Conservation (phyloP, 2,888 invertebrate species). For the Microctonus aethiopoides region DNA sequence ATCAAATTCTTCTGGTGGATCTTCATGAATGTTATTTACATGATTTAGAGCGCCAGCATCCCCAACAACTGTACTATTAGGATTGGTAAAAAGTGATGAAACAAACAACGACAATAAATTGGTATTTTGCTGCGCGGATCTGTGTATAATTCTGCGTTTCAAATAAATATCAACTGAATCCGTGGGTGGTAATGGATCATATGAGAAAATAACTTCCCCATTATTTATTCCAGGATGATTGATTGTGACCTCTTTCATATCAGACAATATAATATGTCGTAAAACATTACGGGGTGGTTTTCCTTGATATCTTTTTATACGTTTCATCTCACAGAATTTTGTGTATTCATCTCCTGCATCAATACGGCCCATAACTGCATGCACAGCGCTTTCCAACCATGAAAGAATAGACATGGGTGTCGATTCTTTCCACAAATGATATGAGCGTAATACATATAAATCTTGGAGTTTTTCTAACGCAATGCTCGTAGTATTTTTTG, state of each 20-base stretch:
- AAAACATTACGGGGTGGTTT: conserved; percentile 75
- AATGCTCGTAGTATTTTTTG: conserved; percentile 63
- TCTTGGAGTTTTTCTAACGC: conserved; percentile 78
- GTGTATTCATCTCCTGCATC: conserved; percentile 73
- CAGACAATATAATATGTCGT: conserved; percentile 78
- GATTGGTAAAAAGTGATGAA: conserved; percentile 78
- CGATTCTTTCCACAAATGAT: conserved; percentile 81
- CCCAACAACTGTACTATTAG: conserved; percentile 69
- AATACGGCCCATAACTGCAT: conserved; percentile 73
- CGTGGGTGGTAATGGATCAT: conserved; percentile 83
- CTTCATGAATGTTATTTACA: no score
- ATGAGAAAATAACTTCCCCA: conserved; percentile 75
- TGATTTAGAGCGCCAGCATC: no score
- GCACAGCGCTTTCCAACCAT: conserved; percentile 83
- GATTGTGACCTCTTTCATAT: conserved; percentile 75
- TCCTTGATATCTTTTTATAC: conserved; percentile 73
- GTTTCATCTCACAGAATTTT: conserved; percentile 73
- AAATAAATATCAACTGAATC: conserved; percentile 81
- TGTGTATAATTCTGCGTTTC: conserved; percentile 65
- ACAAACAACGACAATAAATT: conserved; percentile 68
- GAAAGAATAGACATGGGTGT: conserved; percentile 68
- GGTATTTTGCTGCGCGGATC: conserved; percentile 49
- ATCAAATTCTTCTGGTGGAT: no score
- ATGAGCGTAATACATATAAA: conserved; percentile 80
- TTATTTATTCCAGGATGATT: conserved; percentile 69